These are phyloP conservation scores for Sparus aurata DNA, from an alignment of 2,797 vertebrate genomes.

Conservation along the genomic window DNA sequence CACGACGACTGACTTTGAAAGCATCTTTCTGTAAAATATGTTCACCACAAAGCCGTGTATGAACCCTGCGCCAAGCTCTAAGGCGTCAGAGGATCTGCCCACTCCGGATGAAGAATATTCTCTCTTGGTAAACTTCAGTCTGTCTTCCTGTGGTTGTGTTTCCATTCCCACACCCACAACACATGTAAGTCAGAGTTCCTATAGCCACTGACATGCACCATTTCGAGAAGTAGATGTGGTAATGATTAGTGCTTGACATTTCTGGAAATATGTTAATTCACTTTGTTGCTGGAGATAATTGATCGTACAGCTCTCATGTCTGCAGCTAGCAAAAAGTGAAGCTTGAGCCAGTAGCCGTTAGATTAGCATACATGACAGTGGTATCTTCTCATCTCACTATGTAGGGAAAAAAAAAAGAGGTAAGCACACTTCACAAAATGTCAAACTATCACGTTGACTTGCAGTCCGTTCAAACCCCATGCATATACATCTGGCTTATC, in stretches of 20 bases:
- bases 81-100: conserved; percentile 32
- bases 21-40: conserved; percentile 41
- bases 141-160: conserved; percentile 71
- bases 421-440: not conserved
- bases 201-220: conserved; percentile 18
- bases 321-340: not conserved
- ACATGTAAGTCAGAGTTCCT: conserved; percentile 27
- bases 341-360: not conserved
- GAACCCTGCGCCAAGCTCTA: conserved; percentile 17
- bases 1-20: conserved; percentile 31
- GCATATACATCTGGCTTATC: not conserved
- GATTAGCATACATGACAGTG: not conserved
- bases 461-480: not conserved
- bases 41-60: conserved; percentile 46
- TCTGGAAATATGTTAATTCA: not conserved
- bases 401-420: not conserved
- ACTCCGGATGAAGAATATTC: conserved; percentile 34
- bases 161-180: conserved; percentile 63
- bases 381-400: not conserved
- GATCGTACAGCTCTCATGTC: not conserved
- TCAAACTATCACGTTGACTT: not conserved
- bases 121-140: conserved; percentile 40
- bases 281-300: not conserved
- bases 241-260: not conserved
- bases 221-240: conserved; percentile 9